Conservation (phyloP, 2,888 invertebrate species). For the Marasmarcha lunaedactyla region DNA sequence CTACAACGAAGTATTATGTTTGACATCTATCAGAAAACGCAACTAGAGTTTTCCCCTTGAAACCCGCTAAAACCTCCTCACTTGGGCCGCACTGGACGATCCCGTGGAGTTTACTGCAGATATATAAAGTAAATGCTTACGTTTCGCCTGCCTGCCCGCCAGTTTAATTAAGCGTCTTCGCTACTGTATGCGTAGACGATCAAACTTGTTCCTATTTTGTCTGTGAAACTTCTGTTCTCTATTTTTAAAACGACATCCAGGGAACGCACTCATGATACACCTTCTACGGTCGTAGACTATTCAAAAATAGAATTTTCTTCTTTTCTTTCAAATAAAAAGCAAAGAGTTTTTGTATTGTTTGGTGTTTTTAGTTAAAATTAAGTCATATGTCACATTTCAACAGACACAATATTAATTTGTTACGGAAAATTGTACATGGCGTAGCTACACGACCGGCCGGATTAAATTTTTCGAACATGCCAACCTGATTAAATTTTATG, state of each 20-base stretch:
- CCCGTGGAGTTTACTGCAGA: slow-evolving; percentile 66
- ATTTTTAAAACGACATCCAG: not conserved
- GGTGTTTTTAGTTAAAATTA: slow-evolving; percentile 3
- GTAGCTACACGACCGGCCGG: slow-evolving; percentile 41
- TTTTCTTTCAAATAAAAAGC: no score
- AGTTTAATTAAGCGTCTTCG: slow-evolving; percentile 67
- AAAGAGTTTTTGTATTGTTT: no score
- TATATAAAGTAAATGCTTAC: slow-evolving; percentile 70
- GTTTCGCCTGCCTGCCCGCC: slow-evolving; percentile 58
- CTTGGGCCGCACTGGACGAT: slow-evolving; percentile 34
- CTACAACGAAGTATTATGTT: no score
- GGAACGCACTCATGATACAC: not conserved
- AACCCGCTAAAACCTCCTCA: slow-evolving; percentile 2
- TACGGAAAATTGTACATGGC: slow-evolving; percentile 27
- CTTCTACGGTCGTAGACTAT: no score
- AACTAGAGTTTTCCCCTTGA: no score
- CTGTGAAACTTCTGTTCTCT: slow-evolving; percentile 12
- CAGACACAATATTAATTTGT: slow-evolving; percentile 41
- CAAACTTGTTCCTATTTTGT: slow-evolving; percentile 47
- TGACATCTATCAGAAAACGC: no score
- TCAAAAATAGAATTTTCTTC: no score
- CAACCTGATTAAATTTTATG: slow-evolving; percentile 44
- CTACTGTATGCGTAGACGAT: slow-evolving; percentile 60
- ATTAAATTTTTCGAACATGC: slow-evolving; percentile 56
- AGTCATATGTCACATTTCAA: slow-evolving; percentile 27